phyloP scores from a whole-genome alignment of 2,797 vertebrate genomes.

The Crax fasciolata region DNA sequence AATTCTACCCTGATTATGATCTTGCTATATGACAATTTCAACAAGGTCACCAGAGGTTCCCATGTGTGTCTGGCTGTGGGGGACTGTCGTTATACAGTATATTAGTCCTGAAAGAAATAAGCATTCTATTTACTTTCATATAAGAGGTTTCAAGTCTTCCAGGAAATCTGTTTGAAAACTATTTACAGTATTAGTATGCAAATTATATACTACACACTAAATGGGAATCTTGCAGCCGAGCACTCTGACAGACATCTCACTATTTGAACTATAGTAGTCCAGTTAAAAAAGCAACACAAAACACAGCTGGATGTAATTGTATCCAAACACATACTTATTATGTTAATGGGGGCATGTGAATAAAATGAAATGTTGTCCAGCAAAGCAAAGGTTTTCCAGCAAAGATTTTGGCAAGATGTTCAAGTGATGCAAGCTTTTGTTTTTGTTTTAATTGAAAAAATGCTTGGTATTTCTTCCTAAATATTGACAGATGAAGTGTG shows the following conservation, averaged over 20 bases:
- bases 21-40: background rate
- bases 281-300: slow-evolving; percentile 54
- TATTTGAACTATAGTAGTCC: slow-evolving; percentile 48
- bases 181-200: slow-evolving; percentile 73
- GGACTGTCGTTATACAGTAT: background rate
- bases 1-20: background rate
- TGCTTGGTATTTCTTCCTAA: slow-evolving; percentile 10
- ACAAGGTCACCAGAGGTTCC: background rate
- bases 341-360: slow-evolving; percentile 40
- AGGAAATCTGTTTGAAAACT: slow-evolving; percentile 68
- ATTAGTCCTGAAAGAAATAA: slow-evolving; percentile 19
- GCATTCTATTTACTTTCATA: slow-evolving; percentile 23
- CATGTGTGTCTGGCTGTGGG: background rate
- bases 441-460: slow-evolving; percentile 28
- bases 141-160: slow-evolving; percentile 36
- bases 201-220: slow-evolving; percentile 64
- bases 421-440: background rate
- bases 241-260: slow-evolving; percentile 41
- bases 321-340: slow-evolving; percentile 57
- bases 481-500: background rate
- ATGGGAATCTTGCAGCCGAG: slow-evolving; percentile 49
- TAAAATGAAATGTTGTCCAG: slow-evolving; percentile 64
- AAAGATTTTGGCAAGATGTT: slow-evolving; percentile 43
- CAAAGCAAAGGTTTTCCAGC: slow-evolving; percentile 44
- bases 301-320: slow-evolving; percentile 73